A percentile compares a stretch with the other conserved stretches of the same genome.
phyloP scores from a whole-genome alignment of 2,797 vertebrate genomes.

The Cyprinodon diabolis region DNA sequence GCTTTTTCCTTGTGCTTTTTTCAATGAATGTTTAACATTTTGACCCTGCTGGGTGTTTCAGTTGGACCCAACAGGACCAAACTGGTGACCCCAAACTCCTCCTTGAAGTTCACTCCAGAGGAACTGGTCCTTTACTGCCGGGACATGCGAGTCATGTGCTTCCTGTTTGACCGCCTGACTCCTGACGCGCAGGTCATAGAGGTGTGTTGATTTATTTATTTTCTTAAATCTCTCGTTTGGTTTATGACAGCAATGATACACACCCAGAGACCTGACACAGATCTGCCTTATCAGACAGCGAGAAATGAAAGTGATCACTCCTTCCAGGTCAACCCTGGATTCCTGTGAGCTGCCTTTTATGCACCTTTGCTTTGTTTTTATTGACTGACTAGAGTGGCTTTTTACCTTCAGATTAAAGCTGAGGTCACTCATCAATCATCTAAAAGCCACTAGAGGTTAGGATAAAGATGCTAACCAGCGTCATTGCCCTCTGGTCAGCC shows the following conservation, averaged over 20 bases:
- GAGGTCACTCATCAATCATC: constrained; percentile 21
- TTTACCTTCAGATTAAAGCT: constrained; percentile 7
- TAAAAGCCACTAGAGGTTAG: constrained; percentile 9
- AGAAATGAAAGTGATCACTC: not conserved
- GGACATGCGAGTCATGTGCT: constrained; percentile 90
- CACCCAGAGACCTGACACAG: not conserved
- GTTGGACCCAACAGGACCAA: constrained; percentile 88
- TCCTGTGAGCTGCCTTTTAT: not conserved
- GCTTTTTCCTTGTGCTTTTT: not conserved
- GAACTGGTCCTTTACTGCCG: constrained; percentile 90
- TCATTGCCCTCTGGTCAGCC: constrained; percentile 23
- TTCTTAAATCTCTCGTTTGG: not conserved
- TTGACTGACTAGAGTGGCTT: not conserved
- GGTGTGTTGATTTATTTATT: constrained; percentile 63
- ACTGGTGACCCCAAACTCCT: constrained; percentile 85
- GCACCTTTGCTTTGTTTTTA: not conserved
- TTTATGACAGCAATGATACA: not conserved
- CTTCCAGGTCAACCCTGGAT: not conserved
- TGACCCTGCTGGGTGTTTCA: constrained; percentile 37
- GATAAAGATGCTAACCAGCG: constrained; percentile 39
- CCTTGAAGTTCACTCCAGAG: constrained; percentile 91
- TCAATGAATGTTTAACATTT: not conserved
- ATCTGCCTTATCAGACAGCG: not conserved
- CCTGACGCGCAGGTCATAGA: constrained; percentile 86
- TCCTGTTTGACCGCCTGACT: constrained; percentile 88